Conservation (phyloP, 1,140 invertebrate species). For the Heliothis virescens region DNA sequence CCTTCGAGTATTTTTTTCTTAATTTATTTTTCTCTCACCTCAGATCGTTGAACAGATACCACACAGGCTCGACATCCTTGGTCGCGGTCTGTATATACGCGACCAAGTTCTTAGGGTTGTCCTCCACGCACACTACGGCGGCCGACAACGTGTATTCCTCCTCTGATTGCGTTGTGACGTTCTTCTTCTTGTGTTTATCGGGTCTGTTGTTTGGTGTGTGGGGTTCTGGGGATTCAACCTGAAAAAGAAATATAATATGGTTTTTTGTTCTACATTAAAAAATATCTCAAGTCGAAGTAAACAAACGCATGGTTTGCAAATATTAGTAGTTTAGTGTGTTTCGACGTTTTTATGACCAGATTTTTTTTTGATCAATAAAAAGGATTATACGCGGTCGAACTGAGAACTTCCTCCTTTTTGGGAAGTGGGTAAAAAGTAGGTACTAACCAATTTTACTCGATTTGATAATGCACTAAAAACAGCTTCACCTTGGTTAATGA, state of each 20-base stretch:
- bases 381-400: too few species aligned
- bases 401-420: too few species aligned
- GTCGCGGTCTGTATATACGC: slow-evolving; percentile 92
- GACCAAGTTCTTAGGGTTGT: slow-evolving; percentile 93
- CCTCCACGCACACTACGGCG: slow-evolving; percentile 94
- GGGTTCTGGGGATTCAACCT: slow-evolving; percentile 45
- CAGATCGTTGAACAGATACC: slow-evolving; percentile 98
- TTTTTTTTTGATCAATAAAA: too few species aligned
- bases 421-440: too few species aligned
- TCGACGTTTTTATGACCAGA: too few species aligned
- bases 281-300: too few species aligned
- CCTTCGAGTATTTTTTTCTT: too few species aligned
- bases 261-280: not conserved
- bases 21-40: slow-evolving; percentile 82
- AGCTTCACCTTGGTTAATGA: too few species aligned
- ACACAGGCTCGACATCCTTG: slow-evolving; percentile 87
- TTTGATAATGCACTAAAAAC: too few species aligned
- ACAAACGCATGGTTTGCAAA: too few species aligned
- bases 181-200: slow-evolving; percentile 71
- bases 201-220: slow-evolving; percentile 51
- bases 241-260: not conserved
- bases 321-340: too few species aligned
- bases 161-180: slow-evolving; percentile 56
- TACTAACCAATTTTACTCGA: too few species aligned
- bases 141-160: slow-evolving; percentile 91